These are phyloP conservation scores for Quadriops clusia DNA, from an alignment of 2,888 invertebrate species.

Conservation along the genomic window DNA sequence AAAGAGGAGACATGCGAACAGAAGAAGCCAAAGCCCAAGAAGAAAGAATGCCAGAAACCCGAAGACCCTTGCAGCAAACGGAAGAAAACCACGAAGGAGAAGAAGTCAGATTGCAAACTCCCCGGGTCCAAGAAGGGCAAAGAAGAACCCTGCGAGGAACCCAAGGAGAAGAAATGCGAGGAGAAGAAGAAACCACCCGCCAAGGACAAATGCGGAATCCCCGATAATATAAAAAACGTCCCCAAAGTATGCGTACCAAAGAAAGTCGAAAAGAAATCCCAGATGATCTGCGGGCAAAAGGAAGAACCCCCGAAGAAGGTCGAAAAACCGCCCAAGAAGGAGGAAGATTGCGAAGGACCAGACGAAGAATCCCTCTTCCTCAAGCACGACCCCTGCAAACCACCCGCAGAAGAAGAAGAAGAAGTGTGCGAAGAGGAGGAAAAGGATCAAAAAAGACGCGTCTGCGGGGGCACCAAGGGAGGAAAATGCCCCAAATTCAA, in stretches of 20 bases:
- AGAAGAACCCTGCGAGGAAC: neutral
- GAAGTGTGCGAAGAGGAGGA: slow-evolving; percentile 4
- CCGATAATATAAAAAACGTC: too few relatives aligned
- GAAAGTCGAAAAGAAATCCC: too few relatives aligned
- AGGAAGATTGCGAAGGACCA: neutral
- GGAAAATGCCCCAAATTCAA: slow-evolving; percentile 6
- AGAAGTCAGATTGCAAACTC: neutral
- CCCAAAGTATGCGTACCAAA: too few relatives aligned
- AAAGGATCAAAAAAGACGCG: neutral
- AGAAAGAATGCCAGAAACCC: too few relatives aligned
- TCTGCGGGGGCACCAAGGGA: neutral
- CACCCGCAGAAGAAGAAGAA: slow-evolving; percentile 3
- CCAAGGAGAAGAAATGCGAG: too few relatives aligned
- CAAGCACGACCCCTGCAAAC: slow-evolving; percentile 1
- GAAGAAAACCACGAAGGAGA: neutral
- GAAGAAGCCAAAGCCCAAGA: too few relatives aligned
- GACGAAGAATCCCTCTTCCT: too few relatives aligned
- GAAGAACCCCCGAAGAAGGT: neutral
- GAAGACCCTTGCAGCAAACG: too few relatives aligned
- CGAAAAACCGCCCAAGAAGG: neutral
- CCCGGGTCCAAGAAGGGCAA: neutral
- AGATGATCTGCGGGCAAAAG: too few relatives aligned
- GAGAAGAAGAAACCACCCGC: neutral
- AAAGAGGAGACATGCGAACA: slow-evolving; percentile 1
- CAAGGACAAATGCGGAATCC: too few relatives aligned